Evolutionary conservation across 2,888 invertebrate species (phyloP), one percentile per base, ranked within the genome.

Genomic region (Synergus umbraculus): DNA sequence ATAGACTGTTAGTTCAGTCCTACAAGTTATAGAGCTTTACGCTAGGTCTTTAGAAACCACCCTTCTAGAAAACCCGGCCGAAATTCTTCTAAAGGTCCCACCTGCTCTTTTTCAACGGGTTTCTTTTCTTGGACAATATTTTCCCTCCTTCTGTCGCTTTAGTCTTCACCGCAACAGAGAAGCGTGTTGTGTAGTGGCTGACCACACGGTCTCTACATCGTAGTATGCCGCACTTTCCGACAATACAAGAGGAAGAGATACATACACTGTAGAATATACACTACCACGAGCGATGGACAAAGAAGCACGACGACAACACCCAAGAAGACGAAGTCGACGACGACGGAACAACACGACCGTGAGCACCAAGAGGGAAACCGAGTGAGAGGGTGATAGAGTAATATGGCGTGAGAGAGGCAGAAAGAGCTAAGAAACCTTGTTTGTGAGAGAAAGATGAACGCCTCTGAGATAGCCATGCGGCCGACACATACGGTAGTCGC

Each of bases 401-500:
- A 60, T 46, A 29, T 69, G 49, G 54, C n/a, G 22, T 41, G 41
- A 66, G 79, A 76, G 41, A 76, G 66, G 37, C 78, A 77, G 58
- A 79, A 80, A 63, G 66, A 66, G 67, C 44, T 44, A 22, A 67
- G 44, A 67, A 67, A 13, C 44, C 4, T 43, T 4, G 43, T 43
- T 44, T 18, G 44, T 76, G 69, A 65, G 78, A 79, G 69, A 81
- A 69, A 76, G 58, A 69, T 46, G 49, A 69, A 46, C 46, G 46
- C 10, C 60, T 60, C 18, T 60, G 87, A 88, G 89, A 88, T 88
- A 89, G 86, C 85, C 83, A 83, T 85, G 86, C 84, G 85, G 22
- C 46, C 49, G 69, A 88, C 91, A 89, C 91, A 90, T 90, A 92
- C 92, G 92, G 92, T 92, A 92, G 92, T 92, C 91, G 89, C 86